Conservation (phyloP, 2,888 invertebrate genomes). For the Smittia aterrima region DNA sequence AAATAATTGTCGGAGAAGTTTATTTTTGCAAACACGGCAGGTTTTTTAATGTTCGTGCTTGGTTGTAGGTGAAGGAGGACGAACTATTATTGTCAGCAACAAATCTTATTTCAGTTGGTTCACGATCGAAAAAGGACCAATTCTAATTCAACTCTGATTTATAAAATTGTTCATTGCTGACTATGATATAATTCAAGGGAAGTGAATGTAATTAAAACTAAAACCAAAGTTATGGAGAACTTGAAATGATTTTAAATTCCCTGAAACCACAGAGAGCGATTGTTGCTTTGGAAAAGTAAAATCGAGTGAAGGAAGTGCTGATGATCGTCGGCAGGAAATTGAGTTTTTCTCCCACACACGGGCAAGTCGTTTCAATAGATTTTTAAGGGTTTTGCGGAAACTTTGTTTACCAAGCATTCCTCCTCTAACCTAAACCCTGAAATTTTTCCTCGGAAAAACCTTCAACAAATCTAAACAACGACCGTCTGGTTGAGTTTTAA, state of each 20-base stretch:
- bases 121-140: not conserved
- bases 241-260: not conserved
- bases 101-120: slow-evolving; percentile 3
- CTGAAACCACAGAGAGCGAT: not conserved
- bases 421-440: slow-evolving; percentile 9
- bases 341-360: not conserved
- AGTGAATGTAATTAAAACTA: not conserved
- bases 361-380: not conserved
- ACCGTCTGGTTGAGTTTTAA: not conserved
- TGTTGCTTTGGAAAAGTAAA: not conserved
- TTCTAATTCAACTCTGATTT: not conserved
- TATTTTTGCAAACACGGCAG: slow-evolving; percentile 10
- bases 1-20: slow-evolving; percentile 8
- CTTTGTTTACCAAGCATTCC: not conserved
- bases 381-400: too few relatives aligned
- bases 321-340: not conserved
- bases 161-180: not conserved
- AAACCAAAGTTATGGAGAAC: not conserved
- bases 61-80: not conserved
- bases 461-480: not conserved
- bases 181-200: not conserved
- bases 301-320: not conserved
- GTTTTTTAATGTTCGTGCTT: not conserved
- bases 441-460: not conserved
- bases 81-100: not conserved